Base-by-base conservation (phyloP, 2,113 vertebrate genomes). In the Oryzias woworae region DNA sequence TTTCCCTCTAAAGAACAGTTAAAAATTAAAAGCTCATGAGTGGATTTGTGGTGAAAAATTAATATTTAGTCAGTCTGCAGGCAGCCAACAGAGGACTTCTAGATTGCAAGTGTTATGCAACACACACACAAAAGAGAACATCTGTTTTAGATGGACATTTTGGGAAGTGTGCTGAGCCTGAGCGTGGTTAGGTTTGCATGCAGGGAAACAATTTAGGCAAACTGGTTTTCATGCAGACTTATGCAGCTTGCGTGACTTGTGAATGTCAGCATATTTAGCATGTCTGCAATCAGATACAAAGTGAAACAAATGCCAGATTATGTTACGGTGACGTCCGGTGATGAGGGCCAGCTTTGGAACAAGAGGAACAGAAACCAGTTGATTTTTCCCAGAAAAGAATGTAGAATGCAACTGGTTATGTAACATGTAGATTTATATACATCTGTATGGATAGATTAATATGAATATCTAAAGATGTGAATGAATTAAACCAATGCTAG, bases 41-140 rank as follows among this genome's bases (percentile, higher is more conserved):
- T 47, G 57, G 36, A 55, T 15, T 58, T 49, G 12, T 16, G n/a
- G 54, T 62, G 51, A 47, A 51, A 43, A 73, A 77, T 77, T 57
- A 66, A 55, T 58, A 53, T 47, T 59, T 53, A 36, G 41, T 59
- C 58, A 55, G 13, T 58, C 67, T 66, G 15, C 20, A 66, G 47
- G 67, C 47, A 23, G 59, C 62, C 45, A 55, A 57, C 52, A 56
- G 60, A 69, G 51, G 59, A 76, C 74, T 75, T 89, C 81, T 75
- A 76, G 81, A 80, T 69, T 77, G 63, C 58, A 1, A 18, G 55
- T 69, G 66, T 92, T 92, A 90, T 88, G 88, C 63, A 92, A 92
- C 59, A 8, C 56, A 60, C 44, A 42, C 23, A 43, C 61, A 53
- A 79, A 68, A 63, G 66, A 51, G 50, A 73, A 76, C 88, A 91